A percentile compares a stretch with the other conserved stretches of the same genome.
phyloP scores from a whole-genome alignment of 2,113 vertebrate genomes.

The Mus musculus region DNA sequence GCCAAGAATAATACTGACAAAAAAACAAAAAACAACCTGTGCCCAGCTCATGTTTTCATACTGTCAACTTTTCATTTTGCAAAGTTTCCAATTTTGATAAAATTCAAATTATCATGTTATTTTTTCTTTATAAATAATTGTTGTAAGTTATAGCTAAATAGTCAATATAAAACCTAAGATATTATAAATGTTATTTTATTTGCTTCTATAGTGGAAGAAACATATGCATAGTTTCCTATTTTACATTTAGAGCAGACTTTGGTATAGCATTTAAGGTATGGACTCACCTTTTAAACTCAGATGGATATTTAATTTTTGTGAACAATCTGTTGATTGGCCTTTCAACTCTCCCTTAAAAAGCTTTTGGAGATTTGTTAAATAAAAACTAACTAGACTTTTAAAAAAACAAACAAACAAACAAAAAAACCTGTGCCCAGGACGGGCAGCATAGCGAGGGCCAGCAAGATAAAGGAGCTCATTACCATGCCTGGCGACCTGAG shows the following conservation, averaged over 20 bases:
- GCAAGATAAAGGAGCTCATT: neutral
- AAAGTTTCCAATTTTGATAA: neutral
- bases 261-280: neutral
- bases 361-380: too few relatives aligned
- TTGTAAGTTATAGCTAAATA: neutral
- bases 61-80: neutral
- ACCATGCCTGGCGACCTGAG: neutral
- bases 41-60: neutral
- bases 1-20: neutral
- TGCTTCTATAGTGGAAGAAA: neutral
- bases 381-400: neutral
- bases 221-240: neutral
- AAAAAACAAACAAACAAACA: too few relatives aligned
- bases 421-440: neutral
- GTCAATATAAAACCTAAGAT: neutral
- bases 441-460: neutral
- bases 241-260: neutral
- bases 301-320: neutral
- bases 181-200: neutral
- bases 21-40: neutral
- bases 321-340: neutral
- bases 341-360: neutral
- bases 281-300: neutral
- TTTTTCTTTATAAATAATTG: neutral
- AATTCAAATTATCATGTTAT: neutral